Percentiles rank a stretch among this genome's conserved stretches.
phyloP scores from a whole-genome alignment of 2,888 invertebrate species.

The Diarsia rubi region DNA sequence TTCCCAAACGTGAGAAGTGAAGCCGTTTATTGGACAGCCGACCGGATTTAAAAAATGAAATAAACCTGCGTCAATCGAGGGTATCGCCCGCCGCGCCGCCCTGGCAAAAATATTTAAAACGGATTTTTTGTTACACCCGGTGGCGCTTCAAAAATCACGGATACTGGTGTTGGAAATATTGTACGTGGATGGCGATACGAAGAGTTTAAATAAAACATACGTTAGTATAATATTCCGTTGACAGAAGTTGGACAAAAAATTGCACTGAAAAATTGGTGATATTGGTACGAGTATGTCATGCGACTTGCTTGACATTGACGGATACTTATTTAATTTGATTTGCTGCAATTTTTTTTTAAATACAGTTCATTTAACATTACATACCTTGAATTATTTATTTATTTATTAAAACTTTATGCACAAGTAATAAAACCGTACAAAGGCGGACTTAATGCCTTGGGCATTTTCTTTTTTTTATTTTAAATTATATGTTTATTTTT shows the following conservation, averaged over 20 bases:
- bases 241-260: neutral
- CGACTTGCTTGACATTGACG: too few relatives aligned
- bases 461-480: too few relatives aligned
- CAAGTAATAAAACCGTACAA: too few relatives aligned
- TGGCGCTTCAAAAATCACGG: constrained; percentile 17
- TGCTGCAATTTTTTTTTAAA: too few relatives aligned
- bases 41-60: constrained; percentile 38
- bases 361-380: too few relatives aligned
- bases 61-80: constrained; percentile 32
- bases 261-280: neutral
- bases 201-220: constrained; percentile 7
- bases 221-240: neutral
- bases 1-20: constrained; percentile 16
- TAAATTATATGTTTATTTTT: too few relatives aligned
- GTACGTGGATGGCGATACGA: neutral
- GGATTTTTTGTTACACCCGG: constrained; percentile 15
- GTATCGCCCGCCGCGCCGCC: constrained; percentile 14
- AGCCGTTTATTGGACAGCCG: constrained; percentile 32
- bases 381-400: too few relatives aligned
- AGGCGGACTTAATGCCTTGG: too few relatives aligned
- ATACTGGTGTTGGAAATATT: constrained; percentile 9
- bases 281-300: neutral
- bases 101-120: constrained; percentile 33
- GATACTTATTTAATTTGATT: too few relatives aligned
- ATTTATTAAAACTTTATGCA: too few relatives aligned